phyloP scores from a whole-genome alignment of 2,888 invertebrate species.

The Theretra japonica region DNA sequence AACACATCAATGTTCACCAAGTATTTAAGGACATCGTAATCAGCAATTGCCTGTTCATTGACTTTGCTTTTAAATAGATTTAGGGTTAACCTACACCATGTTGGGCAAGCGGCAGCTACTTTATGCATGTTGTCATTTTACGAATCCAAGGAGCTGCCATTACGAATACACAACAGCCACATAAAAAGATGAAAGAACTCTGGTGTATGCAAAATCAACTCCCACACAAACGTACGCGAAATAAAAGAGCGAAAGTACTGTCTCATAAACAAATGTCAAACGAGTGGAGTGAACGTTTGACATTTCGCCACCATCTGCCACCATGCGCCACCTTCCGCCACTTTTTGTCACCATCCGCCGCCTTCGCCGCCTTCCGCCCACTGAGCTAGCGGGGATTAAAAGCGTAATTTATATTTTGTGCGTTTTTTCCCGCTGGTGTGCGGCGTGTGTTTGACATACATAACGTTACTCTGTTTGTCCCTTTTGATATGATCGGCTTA shows the following conservation, averaged over 20 bases:
- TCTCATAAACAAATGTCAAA: slow-evolving; percentile 15
- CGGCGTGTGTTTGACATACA: not conserved
- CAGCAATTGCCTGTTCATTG: too few relatives aligned
- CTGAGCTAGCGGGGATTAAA: not conserved
- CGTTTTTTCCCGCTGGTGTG: not conserved
- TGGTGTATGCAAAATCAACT: not conserved
- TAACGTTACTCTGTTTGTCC: not conserved
- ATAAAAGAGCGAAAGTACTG: not conserved
- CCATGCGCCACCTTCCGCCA: not conserved
- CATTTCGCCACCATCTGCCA: not conserved
- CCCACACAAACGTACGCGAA: not conserved
- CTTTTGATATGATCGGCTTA: slow-evolving; percentile 5
- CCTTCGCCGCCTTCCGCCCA: not conserved
- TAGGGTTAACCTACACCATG: too few relatives aligned
- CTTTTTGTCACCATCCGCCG: not conserved
- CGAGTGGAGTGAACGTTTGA: not conserved
- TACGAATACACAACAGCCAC: too few relatives aligned
- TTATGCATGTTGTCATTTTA: too few relatives aligned
- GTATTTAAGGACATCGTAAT: too few relatives aligned
- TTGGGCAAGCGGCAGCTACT: too few relatives aligned
- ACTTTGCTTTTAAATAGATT: too few relatives aligned
- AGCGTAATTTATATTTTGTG: not conserved
- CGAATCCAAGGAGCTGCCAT: too few relatives aligned
- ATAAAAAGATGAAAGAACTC: too few relatives aligned
- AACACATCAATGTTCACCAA: too few relatives aligned